A percentile compares a stretch with the other conserved stretches of the same genome.
These are phyloP conservation scores for Drosophila micromelanica DNA, from an alignment of 1,140 invertebrate species.

Conservation along the genomic window DNA sequence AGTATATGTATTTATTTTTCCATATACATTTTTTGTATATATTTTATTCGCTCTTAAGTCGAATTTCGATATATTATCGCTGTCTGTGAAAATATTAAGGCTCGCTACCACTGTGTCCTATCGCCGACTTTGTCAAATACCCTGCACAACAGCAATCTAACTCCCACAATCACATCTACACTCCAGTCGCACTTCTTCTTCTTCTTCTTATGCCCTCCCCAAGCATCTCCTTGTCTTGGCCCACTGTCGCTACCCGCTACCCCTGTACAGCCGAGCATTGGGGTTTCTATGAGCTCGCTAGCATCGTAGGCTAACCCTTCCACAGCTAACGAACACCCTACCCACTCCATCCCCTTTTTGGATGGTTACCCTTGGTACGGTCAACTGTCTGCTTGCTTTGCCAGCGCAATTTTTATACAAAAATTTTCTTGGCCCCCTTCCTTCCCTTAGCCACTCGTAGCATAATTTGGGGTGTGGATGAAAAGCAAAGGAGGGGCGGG, in stretches of 20 bases:
- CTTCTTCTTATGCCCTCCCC: constrained; percentile 18
- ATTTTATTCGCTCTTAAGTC: too few relatives aligned
- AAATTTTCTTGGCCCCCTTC: constrained; percentile 64
- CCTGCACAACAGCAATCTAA: constrained; percentile 25
- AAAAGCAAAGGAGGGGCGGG: constrained; percentile 12
- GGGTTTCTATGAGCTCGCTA: constrained; percentile 27
- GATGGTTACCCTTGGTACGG: constrained; percentile 53
- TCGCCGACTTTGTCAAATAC: constrained; percentile 16
- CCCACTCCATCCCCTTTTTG: constrained; percentile 25
- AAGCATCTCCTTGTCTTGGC: constrained; percentile 28
- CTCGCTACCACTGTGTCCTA: constrained; percentile 18
- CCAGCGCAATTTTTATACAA: constrained; percentile 82
- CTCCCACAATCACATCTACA: constrained; percentile 1
- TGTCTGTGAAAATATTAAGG: background rate
- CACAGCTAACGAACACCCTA: constrained; percentile 35
- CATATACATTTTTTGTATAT: too few relatives aligned
- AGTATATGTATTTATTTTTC: too few relatives aligned
- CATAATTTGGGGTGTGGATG: constrained; percentile 54
- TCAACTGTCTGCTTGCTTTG: constrained; percentile 63
- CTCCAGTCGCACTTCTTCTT: background rate
- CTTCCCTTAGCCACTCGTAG: constrained; percentile 19
- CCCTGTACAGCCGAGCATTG: constrained; percentile 54
- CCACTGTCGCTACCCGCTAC: constrained; percentile 40
- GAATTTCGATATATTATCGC: background rate
- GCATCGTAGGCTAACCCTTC: constrained; percentile 39